Conservation (phyloP, 2,113 vertebrate genomes). For the Anarrhichthys ocellatus region DNA sequence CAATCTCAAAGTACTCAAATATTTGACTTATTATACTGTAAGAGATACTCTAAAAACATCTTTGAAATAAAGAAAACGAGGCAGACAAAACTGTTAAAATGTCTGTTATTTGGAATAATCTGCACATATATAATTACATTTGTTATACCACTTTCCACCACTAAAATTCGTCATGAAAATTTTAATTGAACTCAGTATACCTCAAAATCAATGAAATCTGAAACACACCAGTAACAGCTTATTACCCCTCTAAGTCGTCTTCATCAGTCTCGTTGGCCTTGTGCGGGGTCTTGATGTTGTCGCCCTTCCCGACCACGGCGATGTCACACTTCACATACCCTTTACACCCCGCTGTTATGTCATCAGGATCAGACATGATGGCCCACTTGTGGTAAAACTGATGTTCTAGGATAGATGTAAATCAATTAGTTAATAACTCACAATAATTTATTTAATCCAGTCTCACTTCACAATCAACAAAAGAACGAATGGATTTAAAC, state of each 20-base stretch:
- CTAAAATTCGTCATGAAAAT: not conserved
- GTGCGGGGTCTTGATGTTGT: conserved; percentile 97
- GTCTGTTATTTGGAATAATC: not conserved
- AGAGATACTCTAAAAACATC: not conserved
- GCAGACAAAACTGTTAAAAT: not conserved
- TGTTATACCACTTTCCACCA: not conserved
- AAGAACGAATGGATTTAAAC: not conserved
- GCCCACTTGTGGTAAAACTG: conserved; percentile 99
- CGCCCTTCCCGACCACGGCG: conserved; percentile 94
- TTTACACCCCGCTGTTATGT: conserved; percentile 93
- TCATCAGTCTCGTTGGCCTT: conserved; percentile 95
- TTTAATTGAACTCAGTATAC: no score
- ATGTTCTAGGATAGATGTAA: conserved; percentile 85
- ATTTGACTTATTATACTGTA: not conserved
- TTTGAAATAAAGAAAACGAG: not conserved
- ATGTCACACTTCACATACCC: conserved; percentile 97
- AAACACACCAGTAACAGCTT: not conserved
- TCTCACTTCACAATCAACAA: not conserved
- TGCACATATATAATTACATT: not conserved
- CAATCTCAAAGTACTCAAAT: not conserved
- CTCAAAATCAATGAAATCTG: not conserved
- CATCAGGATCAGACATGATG: conserved; percentile 92
- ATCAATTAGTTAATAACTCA: not conserved
- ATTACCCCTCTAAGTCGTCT: conserved; percentile 95
- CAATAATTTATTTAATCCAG: not conserved